Evolutionary conservation across 1,140 invertebrate species (phyloP).

Genomic region (Ceratina japonica): DNA sequence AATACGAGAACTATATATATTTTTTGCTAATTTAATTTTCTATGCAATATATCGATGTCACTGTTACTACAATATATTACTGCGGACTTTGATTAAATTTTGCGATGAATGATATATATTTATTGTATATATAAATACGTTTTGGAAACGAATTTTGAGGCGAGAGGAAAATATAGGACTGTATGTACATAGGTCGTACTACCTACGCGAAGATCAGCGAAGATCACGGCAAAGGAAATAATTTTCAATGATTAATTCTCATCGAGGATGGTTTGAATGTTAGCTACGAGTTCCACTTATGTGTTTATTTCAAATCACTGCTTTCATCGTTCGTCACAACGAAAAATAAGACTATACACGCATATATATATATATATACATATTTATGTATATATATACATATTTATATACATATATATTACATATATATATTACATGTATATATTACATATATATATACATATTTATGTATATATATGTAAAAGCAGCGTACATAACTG

Average conservation of each 20-base stretch:
- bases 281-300: neutral
- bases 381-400: neutral
- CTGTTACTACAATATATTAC: neutral
- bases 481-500: conserved; percentile 13
- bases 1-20: conserved; percentile 36
- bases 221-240: neutral
- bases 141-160: conserved; percentile 1
- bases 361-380: neutral
- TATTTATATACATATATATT: no score
- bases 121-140: neutral
- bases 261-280: conserved; percentile 1
- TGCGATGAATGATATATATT: neutral
- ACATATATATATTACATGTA: neutral
- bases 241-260: neutral
- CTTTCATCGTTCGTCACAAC: conserved; percentile 12
- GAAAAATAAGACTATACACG: conserved; percentile 27
- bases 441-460: neutral
- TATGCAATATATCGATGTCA: conserved; percentile 36
- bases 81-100: conserved; percentile 24
- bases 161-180: conserved; percentile 1
- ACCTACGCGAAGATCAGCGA: no score
- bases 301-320: neutral
- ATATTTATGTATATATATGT: conserved; percentile 1
- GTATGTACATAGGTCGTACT: neutral
- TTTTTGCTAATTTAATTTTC: conserved; percentile 48